Evolutionary conservation across 2,888 invertebrate species (phyloP).

Genomic region (Gibbula magus): DNA sequence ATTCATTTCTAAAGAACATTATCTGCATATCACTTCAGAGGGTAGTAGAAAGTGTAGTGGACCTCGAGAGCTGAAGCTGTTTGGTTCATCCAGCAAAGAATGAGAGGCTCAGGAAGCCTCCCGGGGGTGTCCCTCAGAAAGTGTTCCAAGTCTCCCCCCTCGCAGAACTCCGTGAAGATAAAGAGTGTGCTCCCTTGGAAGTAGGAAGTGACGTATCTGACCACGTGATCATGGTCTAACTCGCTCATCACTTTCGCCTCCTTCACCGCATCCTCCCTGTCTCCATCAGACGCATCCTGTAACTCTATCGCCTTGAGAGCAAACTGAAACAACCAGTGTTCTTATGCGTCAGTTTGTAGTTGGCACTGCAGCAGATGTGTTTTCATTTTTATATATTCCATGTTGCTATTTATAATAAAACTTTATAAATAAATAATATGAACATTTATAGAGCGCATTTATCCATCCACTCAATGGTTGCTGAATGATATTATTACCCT

Average conservation of each 20-base stretch:
- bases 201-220: constrained; percentile 37
- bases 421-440: too few species aligned
- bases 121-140: constrained; percentile 65
- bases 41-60: neutral
- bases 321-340: constrained; percentile 4
- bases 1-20: too few species aligned
- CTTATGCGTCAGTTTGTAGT: too few species aligned
- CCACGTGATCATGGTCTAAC: constrained; percentile 26
- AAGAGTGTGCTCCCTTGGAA: constrained; percentile 65
- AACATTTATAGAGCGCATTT: too few species aligned
- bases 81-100: constrained; percentile 74
- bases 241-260: constrained; percentile 71
- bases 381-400: too few species aligned
- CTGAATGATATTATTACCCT: too few species aligned
- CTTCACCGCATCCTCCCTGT: constrained; percentile 68
- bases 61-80: constrained; percentile 55
- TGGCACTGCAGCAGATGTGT: too few species aligned
- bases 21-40: too few species aligned
- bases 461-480: too few species aligned
- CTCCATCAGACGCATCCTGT: constrained; percentile 65
- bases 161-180: constrained; percentile 76
- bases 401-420: too few species aligned
- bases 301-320: constrained; percentile 32
- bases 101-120: constrained; percentile 72
- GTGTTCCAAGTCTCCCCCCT: constrained; percentile 74